Conservation (phyloP, 2,888 invertebrate species). For the Lasioglossum leucozonium region DNA sequence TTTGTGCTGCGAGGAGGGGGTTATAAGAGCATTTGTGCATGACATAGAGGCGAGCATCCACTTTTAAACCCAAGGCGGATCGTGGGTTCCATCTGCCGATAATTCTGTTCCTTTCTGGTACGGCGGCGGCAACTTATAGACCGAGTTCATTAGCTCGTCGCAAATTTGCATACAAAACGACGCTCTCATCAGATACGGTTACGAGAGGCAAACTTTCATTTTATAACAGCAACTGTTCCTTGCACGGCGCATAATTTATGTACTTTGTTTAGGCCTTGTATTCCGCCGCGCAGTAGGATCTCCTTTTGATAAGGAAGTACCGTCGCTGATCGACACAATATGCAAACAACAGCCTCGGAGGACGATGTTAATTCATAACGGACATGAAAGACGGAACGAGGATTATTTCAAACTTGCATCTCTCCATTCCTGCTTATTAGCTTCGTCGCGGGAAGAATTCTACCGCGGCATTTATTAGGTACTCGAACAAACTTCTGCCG, state of each 20-base stretch:
- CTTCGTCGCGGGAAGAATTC: neutral
- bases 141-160: constrained; percentile 67
- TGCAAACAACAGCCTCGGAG: constrained; percentile 30
- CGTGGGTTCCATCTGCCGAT: constrained; percentile 35
- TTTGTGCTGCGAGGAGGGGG: too few species aligned
- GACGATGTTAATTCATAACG: constrained; percentile 27
- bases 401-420: constrained; percentile 15
- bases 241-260: constrained; percentile 57
- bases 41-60: neutral
- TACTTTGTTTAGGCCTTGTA: constrained; percentile 50
- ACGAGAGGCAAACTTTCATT: constrained; percentile 60
- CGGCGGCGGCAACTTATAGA: constrained; percentile 40
- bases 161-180: constrained; percentile 71
- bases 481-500: neutral
- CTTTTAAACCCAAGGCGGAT: neutral
- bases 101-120: constrained; percentile 25
- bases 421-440: constrained; percentile 12
- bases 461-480: neutral
- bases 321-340: constrained; percentile 34
- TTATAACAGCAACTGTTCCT: constrained; percentile 64
- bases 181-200: constrained; percentile 62
- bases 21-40: neutral
- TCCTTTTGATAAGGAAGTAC: constrained; percentile 26
- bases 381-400: neutral
- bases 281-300: constrained; percentile 37